Conservation (phyloP, 1,140 invertebrate species). For the Polypedilum vanderplanki region DNA sequence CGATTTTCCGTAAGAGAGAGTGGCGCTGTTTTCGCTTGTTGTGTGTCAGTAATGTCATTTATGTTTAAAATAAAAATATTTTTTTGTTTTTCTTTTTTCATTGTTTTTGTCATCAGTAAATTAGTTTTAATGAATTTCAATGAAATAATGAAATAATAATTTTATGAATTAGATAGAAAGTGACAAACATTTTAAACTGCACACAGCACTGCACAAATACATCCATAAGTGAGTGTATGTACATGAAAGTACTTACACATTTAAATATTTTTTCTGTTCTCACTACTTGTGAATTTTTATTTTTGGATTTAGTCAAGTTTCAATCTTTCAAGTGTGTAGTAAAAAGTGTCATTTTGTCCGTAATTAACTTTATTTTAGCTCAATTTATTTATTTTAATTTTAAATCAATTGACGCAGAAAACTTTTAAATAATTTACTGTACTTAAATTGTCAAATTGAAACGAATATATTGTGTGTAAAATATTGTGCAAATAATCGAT, state of each 20-base stretch:
- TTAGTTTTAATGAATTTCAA: too few species aligned
- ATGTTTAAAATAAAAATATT: too few species aligned
- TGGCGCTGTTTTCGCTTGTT: too few species aligned
- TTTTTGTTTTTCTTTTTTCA: too few species aligned
- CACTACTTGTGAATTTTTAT: background rate
- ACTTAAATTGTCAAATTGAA: background rate
- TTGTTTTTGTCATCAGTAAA: too few species aligned
- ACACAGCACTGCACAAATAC: background rate
- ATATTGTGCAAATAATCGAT: too few species aligned
- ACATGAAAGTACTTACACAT: background rate
- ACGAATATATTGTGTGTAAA: background rate
- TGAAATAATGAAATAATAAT: background rate
- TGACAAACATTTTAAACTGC: background rate
- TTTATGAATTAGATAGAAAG: background rate
- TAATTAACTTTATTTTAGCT: background rate
- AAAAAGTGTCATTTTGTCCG: background rate
- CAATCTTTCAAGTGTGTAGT: background rate
- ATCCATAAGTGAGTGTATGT: background rate
- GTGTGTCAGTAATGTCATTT: too few species aligned
- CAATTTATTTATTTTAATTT: conserved; percentile 3
- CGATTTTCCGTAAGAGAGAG: too few species aligned
- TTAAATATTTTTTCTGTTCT: background rate
- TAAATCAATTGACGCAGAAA: background rate
- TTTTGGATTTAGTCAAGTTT: conserved; percentile 5
- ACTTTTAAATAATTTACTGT: conserved; percentile 3